These are phyloP conservation scores for Pangasius sanitwongsei DNA, from an alignment of 2,797 vertebrate genomes.

Conservation along the genomic window DNA sequence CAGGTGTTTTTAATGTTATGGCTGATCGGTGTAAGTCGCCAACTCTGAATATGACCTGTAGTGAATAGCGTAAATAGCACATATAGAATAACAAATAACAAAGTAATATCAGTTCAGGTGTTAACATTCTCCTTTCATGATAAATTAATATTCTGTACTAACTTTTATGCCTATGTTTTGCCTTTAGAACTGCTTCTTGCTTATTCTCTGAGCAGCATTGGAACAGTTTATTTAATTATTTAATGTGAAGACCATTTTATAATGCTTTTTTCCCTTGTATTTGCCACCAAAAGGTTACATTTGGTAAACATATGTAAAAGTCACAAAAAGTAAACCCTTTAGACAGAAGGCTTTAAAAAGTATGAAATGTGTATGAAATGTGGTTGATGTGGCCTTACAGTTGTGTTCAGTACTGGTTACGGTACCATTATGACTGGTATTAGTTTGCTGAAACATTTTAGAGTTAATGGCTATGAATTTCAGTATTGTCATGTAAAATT, in stretches of 20 bases:
- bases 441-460: neutral
- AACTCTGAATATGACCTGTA: neutral
- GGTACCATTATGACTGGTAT: neutral
- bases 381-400: neutral
- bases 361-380: neutral
- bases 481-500: neutral
- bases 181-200: neutral
- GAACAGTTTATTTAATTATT: neutral
- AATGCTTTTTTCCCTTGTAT: neutral
- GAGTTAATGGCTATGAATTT: neutral
- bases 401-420: neutral
- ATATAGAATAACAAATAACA: neutral
- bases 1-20: no score
- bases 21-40: no score
- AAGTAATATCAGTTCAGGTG: neutral
- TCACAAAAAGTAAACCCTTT: neutral
- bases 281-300: neutral
- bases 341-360: neutral
- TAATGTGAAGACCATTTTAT: no score
- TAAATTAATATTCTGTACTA: neutral
- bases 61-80: neutral
- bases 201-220: neutral
- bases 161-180: neutral
- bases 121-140: neutral
- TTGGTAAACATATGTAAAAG: neutral